Conservation (phyloP, 2,888 invertebrate species). For the Volucella inanis region DNA sequence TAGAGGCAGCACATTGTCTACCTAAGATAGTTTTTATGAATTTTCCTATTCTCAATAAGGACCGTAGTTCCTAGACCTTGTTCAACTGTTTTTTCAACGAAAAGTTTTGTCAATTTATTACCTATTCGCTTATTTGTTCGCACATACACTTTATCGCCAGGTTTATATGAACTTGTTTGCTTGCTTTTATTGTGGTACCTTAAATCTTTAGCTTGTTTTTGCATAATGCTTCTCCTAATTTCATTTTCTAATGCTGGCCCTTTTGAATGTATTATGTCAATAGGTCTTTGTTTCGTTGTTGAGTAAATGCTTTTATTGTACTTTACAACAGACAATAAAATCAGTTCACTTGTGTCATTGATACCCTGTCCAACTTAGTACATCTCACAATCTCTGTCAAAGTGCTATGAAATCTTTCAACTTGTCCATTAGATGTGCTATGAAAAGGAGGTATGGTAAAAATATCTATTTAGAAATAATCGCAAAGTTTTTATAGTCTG, state of each 20-base stretch:
- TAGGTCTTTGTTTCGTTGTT: conserved; percentile 27
- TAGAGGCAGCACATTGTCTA: neutral
- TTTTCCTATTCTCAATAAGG: conserved; percentile 21
- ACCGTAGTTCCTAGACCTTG: conserved; percentile 35
- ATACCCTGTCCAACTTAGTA: conserved; percentile 41
- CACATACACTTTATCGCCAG: conserved; percentile 34
- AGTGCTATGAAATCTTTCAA: conserved; percentile 52
- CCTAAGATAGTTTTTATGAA: conserved; percentile 34
- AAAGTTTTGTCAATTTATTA: conserved; percentile 48
- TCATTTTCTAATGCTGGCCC: conserved; percentile 1
- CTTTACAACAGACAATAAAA: conserved; percentile 24
- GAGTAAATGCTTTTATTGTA: conserved; percentile 43
- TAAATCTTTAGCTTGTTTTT: conserved; percentile 1
- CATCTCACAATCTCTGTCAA: conserved; percentile 38
- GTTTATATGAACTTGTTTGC: conserved; percentile 10
- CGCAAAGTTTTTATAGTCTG: conserved; percentile 36
- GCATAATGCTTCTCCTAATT: conserved; percentile 9
- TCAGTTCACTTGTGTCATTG: conserved; percentile 34
- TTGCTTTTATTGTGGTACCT: conserved; percentile 29
- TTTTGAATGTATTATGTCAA: conserved; percentile 24
- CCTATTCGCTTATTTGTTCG: conserved; percentile 51
- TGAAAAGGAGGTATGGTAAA: conserved; percentile 40
- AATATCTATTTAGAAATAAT: conserved; percentile 27
- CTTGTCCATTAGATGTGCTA: conserved; percentile 45
- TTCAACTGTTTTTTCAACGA: conserved; percentile 28